Base-by-base conservation (phyloP, 2,888 invertebrate species). In the Scaptomyza reducta region DNA sequence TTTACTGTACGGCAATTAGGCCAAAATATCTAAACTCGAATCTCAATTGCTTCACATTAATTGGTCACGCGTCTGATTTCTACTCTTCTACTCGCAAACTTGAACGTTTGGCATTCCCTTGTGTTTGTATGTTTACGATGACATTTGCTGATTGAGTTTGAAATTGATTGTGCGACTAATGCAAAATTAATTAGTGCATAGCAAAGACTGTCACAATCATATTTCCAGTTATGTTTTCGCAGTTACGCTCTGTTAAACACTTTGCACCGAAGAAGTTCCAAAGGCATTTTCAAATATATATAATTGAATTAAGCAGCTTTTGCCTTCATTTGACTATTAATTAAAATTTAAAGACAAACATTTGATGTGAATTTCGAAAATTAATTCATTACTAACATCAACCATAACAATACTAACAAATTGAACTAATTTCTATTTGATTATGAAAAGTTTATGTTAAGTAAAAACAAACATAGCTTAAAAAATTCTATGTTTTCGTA, bases 1-100 rank as follows among this genome's bases (percentile, higher is more conserved):
- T 70, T 65, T 70, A 57, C 45, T 38, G 50, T 46, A 29, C 40
- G 55, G 47, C 61, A 70, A 73, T 73, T 70, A 70, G 45, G 25
- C 18, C 35, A 33, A 71, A 72, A 71, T 60, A 47, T 44, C 27
- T 55, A 60, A 65, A 42, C 57, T 55, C 45, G 47, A 60, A 70
- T 56, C 31, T 71, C 49, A 50, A 68, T 47, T 51, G 42, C 46
- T 68, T 38, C 29, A 18, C 25, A 62, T 54, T 69, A 54, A 69
- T 69, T 57, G 57, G 69, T 59, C 57, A 49, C 47, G 41, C 55
- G 47, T 31, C 40, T 18, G 18, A 35, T 50, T 44, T 38, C 16
- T 11, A 16, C 10, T 22, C 11, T 18, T 16, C 14, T 14, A 31
- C 27, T 69, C 69, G 31, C 71, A 59, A 31, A 70, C 47, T 42